Conservation (phyloP, 2,113 vertebrate species). For the Rhineura floridana region DNA sequence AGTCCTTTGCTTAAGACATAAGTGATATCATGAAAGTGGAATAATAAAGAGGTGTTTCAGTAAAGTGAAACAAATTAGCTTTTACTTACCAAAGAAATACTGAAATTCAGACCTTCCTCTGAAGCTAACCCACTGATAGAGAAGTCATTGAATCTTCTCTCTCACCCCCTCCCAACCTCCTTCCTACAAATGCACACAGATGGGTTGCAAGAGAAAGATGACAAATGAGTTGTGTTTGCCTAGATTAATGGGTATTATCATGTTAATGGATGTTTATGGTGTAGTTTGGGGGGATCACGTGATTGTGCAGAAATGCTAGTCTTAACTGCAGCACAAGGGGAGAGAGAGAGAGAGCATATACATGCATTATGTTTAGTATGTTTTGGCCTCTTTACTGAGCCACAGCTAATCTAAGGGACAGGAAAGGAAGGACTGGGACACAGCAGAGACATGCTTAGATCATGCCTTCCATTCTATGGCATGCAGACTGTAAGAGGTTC, state of each 20-base stretch:
- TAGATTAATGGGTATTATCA: constrained; percentile 84
- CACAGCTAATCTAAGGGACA: constrained; percentile 60
- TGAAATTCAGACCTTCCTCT: constrained; percentile 75
- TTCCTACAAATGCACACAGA: constrained; percentile 72
- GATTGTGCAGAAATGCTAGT: constrained; percentile 69
- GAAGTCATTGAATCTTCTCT: constrained; percentile 69
- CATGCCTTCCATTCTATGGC: constrained; percentile 23
- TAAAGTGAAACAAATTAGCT: constrained; percentile 78
- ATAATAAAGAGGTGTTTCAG: constrained; percentile 73
- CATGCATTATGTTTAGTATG: constrained; percentile 53
- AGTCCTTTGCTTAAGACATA: constrained; percentile 64
- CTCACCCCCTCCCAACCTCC: constrained; percentile 45
- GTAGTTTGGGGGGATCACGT: constrained; percentile 74
- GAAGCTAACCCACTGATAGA: constrained; percentile 76
- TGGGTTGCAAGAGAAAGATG: constrained; percentile 77
- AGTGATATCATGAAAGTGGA: constrained; percentile 69
- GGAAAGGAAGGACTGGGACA: constrained; percentile 9
- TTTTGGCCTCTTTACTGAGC: constrained; percentile 65
- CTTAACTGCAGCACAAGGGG: constrained; percentile 50
- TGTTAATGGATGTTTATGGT: constrained; percentile 82
- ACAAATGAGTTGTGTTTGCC: constrained; percentile 83
- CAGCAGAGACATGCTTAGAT: constrained; percentile 54
- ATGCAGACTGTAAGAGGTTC: constrained; percentile 47
- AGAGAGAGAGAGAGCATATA: constrained; percentile 25
- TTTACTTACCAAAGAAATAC: constrained; percentile 71